Percentiles rank a stretch among this genome's conserved stretches.
phyloP scores from a whole-genome alignment of 2,888 invertebrate genomes.

The Stegophylla sp. region DNA sequence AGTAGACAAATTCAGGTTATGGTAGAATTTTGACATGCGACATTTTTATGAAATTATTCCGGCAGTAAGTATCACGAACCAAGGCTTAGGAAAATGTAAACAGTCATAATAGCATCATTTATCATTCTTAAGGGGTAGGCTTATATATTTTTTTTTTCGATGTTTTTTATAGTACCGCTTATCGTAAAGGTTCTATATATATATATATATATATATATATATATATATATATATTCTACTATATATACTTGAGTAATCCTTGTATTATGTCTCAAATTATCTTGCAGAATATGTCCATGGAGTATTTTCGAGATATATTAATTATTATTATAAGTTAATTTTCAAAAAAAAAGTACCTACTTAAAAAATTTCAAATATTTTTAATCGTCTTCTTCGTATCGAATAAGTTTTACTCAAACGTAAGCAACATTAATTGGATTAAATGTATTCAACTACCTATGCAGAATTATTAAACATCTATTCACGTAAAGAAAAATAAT shows the following conservation, averaged over 20 bases:
- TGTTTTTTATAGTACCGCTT: neutral
- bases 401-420: too few species aligned
- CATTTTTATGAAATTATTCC: constrained; percentile 31
- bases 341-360: too few species aligned
- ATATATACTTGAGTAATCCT: constrained; percentile 3
- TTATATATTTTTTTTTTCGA: constrained; percentile 25
- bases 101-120: constrained; percentile 49
- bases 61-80: constrained; percentile 16
- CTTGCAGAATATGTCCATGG: too few species aligned
- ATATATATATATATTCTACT: neutral
- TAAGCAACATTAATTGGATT: too few species aligned
- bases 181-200: neutral
- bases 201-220: neutral
- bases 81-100: constrained; percentile 44
- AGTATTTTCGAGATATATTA: too few species aligned
- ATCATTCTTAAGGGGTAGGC: constrained; percentile 49
- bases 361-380: too few species aligned
- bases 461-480: too few species aligned
- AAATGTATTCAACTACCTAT: too few species aligned
- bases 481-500: too few species aligned
- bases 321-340: too few species aligned
- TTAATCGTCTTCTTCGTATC: too few species aligned
- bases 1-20: constrained; percentile 17
- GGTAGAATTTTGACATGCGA: constrained; percentile 37
- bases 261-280: constrained; percentile 13